phyloP scores from a whole-genome alignment of 2,888 invertebrate species.

The Erebia epiphron region DNA sequence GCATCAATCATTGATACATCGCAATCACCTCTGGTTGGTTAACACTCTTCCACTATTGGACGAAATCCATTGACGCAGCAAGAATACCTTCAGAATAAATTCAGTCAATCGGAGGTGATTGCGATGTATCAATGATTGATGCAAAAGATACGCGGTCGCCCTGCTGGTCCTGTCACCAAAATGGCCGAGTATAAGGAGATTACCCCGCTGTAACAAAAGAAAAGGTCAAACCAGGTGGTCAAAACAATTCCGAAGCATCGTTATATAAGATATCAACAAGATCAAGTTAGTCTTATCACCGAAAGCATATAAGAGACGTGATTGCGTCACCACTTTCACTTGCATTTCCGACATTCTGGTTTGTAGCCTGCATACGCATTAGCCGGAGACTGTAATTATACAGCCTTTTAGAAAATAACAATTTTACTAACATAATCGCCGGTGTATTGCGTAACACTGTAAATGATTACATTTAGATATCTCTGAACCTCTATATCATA shows the following conservation, averaged over 20 bases:
- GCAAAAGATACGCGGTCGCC: too few relatives aligned
- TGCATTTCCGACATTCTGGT: slow-evolving; percentile 33
- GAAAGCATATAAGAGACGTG: slow-evolving; percentile 26
- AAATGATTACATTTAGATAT: neutral
- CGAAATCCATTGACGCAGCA: too few relatives aligned
- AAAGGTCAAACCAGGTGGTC: neutral
- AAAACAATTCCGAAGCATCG: neutral
- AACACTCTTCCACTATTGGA: too few relatives aligned
- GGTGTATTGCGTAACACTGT: neutral
- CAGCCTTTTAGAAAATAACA: slow-evolving; percentile 14
- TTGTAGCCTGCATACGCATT: slow-evolving; percentile 16
- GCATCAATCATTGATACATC: too few relatives aligned
- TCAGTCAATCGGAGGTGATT: too few relatives aligned
- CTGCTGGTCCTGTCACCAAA: neutral
- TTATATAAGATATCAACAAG: neutral
- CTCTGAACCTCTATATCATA: neutral
- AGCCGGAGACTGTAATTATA: slow-evolving; percentile 16
- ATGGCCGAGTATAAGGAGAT: neutral
- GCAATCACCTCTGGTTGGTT: too few relatives aligned
- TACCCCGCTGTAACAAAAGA: neutral
- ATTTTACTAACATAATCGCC: slow-evolving; percentile 14
- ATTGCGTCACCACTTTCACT: slow-evolving; percentile 37
- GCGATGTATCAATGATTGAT: too few relatives aligned
- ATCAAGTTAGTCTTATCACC: slow-evolving; percentile 22
- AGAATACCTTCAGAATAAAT: too few relatives aligned